Conservation (phyloP, 2,797 vertebrate species). For the Alca torda region DNA sequence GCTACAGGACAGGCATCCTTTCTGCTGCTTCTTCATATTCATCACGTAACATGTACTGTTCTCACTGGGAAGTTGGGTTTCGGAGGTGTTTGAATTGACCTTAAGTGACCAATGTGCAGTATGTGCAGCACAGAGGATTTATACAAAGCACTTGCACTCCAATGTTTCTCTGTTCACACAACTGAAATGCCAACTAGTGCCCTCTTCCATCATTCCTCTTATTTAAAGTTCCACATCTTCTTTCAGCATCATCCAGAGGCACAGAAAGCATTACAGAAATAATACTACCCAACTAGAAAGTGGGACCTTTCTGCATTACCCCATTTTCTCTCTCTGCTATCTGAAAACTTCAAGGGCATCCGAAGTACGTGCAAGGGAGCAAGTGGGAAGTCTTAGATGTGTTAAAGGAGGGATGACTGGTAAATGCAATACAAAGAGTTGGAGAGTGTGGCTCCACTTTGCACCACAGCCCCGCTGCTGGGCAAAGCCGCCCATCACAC, state of each 20-base stretch:
- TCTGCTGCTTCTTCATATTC: neutral
- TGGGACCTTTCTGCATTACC: neutral
- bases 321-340: neutral
- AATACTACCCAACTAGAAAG: neutral
- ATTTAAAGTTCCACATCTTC: neutral
- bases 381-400: neutral
- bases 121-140: neutral
- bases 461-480: neutral
- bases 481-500: neutral
- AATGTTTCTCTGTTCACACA: neutral
- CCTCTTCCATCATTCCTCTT: neutral
- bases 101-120: neutral
- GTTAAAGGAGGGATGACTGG: neutral
- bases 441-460: neutral
- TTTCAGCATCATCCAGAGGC: neutral
- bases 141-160: neutral
- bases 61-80: neutral
- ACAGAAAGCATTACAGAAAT: neutral
- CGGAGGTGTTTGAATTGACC: neutral
- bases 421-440: neutral
- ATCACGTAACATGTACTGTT: fast-evolving
- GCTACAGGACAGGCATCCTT: neutral
- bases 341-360: neutral
- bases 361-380: neutral
- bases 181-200: neutral